phyloP scores from a whole-genome alignment of 2,797 vertebrate species.

The Sebastes baramenuke region DNA sequence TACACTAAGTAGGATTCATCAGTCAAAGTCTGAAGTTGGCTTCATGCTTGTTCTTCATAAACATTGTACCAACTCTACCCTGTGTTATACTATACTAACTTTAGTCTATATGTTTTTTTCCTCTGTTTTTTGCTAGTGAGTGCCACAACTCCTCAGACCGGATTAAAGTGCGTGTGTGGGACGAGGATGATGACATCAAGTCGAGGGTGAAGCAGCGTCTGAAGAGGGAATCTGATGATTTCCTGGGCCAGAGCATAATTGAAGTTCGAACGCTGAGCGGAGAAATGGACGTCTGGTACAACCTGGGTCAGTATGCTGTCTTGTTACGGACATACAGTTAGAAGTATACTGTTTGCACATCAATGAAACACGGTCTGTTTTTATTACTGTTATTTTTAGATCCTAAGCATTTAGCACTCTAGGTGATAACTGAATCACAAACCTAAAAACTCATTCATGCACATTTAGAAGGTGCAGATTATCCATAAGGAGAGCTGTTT shows the following conservation, averaged over 20 bases:
- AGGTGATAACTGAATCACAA: neutral
- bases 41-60: neutral
- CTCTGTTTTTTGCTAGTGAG: constrained; percentile 81
- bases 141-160: constrained; percentile 99
- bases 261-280: constrained; percentile 97
- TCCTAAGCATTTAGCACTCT: too few relatives aligned
- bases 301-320: constrained; percentile 88
- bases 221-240: constrained; percentile 97
- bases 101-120: neutral
- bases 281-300: constrained; percentile 99
- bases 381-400: neutral
- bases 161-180: constrained; percentile 98
- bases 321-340: neutral
- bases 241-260: constrained; percentile 97
- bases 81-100: neutral
- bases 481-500: neutral
- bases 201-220: constrained; percentile 97
- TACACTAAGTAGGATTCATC: neutral
- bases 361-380: neutral
- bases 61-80: neutral
- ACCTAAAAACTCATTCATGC: neutral
- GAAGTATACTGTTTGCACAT: neutral
- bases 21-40: neutral
- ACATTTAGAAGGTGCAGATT: neutral
- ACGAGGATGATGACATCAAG: constrained; percentile 98